A percentile compares a stretch with the other conserved stretches of the same genome.
Conservation (phyloP, 2,888 invertebrate genomes). For the Lymantria monacha region DNA sequence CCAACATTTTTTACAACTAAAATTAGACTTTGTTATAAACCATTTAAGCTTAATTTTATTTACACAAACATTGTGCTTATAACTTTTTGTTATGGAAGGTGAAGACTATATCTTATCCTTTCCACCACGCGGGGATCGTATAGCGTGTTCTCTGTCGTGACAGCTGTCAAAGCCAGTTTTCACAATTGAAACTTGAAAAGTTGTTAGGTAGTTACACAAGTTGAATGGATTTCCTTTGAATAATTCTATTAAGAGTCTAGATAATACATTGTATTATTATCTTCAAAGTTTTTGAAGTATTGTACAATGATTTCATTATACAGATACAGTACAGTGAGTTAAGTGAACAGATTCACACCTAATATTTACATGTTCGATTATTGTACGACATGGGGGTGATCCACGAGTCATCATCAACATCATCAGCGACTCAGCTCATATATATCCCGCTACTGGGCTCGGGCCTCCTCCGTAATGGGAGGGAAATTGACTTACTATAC, state of each 20-base stretch:
- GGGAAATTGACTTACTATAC: too few species aligned
- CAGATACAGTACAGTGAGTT: too few species aligned
- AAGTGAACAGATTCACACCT: too few species aligned
- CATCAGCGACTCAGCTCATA: too few species aligned
- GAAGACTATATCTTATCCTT: conserved; percentile 15
- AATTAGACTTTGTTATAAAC: conserved; percentile 13
- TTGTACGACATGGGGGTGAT: too few species aligned
- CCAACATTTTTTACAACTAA: conserved; percentile 11
- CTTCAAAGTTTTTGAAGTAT: conserved; percentile 7
- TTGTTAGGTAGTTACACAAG: conserved; percentile 31
- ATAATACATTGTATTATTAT: conserved; percentile 6
- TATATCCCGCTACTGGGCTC: too few species aligned
- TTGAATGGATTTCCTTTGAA: conserved; percentile 16
- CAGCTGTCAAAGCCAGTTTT: conserved; percentile 67
- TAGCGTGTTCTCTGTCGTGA: conserved; percentile 40
- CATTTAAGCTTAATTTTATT: conserved; percentile 10
- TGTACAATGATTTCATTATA: too few species aligned
- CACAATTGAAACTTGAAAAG: conserved; percentile 59
- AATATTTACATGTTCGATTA: too few species aligned
- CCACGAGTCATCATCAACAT: too few species aligned
- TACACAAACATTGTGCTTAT: conserved; percentile 3
- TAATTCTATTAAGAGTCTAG: conserved; percentile 9
- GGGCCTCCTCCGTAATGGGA: too few species aligned
- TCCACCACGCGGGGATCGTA: conserved; percentile 12
- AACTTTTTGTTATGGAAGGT: conserved; percentile 19